Base-by-base conservation (phyloP, 2,888 invertebrate genomes). In the Teinopalpus imperialis region DNA sequence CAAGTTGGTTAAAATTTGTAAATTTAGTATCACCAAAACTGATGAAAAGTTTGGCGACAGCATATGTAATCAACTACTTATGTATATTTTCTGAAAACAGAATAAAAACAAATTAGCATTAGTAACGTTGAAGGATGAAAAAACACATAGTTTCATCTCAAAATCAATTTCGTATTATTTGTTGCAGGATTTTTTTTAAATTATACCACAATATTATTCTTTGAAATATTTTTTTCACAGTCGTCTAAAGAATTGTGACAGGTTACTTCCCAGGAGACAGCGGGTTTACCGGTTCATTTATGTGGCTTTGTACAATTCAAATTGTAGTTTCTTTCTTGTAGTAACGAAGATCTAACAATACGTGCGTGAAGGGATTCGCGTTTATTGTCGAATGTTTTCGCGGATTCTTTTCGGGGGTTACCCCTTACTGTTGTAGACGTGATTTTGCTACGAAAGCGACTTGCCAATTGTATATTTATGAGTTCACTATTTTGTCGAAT, bases 381-480 rank as follows among this genome's bases (percentile, higher is more conserved):
- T 64, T 68, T 67, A 64, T 69, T 78, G 61, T 57, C 62, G 69
- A 74, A 71, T 77, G 73, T 77, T 80, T 74, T 71, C 67, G 62
- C 57, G 60, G 62, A 67, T 75, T 69, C 74, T 74, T 76, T 57
- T 74, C 61, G 60, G 73, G 71, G 75, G 69, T 67, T 67, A 58
- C 66, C 59, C 59, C 61, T 64, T 64, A 59, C 63, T 63, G 64
- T 59, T 62, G 69, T 64, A 65, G 72, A 78, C 81, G 83, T 82
- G 83, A 81, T 85, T 81, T 72, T 53, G 75, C 69, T 71, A 61
- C 70, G 70, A 68, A 76, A 78, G 74, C 77, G 73, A 73, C 73
- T 71, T 68, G 71, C 76, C 83, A 82, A 86, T 86, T 82, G 86
- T 83, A 83, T 87, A 87, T 87, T 86, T 87, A 87, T 87, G 83